Evolutionary conservation across 1,140 invertebrate species (phyloP), one percentile per base, ranked within the genome.

Genomic region (Atta cephalotes): DNA sequence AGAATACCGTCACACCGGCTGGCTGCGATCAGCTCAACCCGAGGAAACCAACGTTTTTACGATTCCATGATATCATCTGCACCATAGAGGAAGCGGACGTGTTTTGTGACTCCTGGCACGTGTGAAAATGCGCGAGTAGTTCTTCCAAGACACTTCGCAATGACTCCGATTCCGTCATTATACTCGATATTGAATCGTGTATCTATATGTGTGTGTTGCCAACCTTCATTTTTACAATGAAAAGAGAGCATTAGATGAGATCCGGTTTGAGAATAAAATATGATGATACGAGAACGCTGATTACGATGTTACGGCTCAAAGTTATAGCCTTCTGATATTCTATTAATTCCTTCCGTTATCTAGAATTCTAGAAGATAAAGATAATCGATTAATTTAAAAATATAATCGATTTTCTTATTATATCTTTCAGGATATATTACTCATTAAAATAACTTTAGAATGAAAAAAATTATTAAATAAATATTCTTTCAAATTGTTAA

Each of bases 11-110:
- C 80, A 58, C 56, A 53, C 70, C 80, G 70, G 80, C 80, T 74
- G 80, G 65, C 56, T 72, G 10, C 68, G 28, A 35, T 53, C 45
- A 66, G 45, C 25, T 2, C 39, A 58, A 78, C 16, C 49, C 63
- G 62, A 56, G 31, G 45, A 70, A 21, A 58, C 65, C 70, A 31
- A 76, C 70, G 53, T 84, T 84, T 84, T 84, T 76, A 84, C n/a
- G 80, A 39, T 35, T 45, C 16, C 53, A 39, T 68, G 80, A 84
- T 84, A 84, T 84, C 80, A 84, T 84, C 80, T 76, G 56, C 56
- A 35, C 49, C 63, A 14, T 31, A 31, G 39, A 31, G 39, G 70
- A 63, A 84, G 56, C 49, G 80, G 16, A 84, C 16, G 70, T 35
- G 80, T 84, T 84, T 65, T 51, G 56, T 76, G 70, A 84, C 28